A percentile compares a stretch with the other conserved stretches of the same genome.
These are phyloP conservation scores for Etheostoma cragini DNA, from an alignment of 2,113 vertebrate genomes.

Conservation along the genomic window DNA sequence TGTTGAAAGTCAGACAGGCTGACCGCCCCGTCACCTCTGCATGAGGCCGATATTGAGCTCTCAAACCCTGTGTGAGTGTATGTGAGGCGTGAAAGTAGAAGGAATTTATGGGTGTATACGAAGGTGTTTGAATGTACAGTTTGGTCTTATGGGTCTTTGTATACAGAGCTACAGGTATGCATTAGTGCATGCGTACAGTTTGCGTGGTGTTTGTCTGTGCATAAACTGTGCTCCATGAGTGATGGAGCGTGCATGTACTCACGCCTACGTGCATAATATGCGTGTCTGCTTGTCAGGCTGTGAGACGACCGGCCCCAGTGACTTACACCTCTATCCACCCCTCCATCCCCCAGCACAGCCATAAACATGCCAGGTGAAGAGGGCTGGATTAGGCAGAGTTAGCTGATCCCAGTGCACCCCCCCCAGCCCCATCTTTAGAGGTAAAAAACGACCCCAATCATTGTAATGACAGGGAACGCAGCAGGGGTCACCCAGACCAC, in stretches of 20 bases:
- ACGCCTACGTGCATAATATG: slow-evolving; percentile 36
- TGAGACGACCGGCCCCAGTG: slow-evolving; percentile 64
- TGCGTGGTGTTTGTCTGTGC: slow-evolving; percentile 20
- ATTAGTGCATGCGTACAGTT: not conserved
- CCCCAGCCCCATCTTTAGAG: slow-evolving; percentile 69
- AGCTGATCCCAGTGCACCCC: slow-evolving; percentile 45
- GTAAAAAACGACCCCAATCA: slow-evolving; percentile 75
- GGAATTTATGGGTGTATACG: slow-evolving; percentile 19
- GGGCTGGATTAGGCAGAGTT: slow-evolving; percentile 60
- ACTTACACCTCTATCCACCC: slow-evolving; percentile 7
- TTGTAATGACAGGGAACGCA: slow-evolving; percentile 71
- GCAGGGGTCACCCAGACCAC: slow-evolving; percentile 66
- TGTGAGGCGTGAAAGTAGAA: slow-evolving; percentile 18
- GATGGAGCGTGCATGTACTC: slow-evolving; percentile 40
- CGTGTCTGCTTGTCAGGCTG: slow-evolving; percentile 61
- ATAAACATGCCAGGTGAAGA: slow-evolving; percentile 76
- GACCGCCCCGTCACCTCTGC: slow-evolving; percentile 90
- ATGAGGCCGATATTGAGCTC: slow-evolving; percentile 85
- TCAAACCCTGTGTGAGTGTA: slow-evolving; percentile 38
- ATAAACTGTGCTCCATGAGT: no score
- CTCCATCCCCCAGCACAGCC: slow-evolving; percentile 48
- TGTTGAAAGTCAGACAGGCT: slow-evolving; percentile 91
- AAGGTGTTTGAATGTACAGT: slow-evolving; percentile 22
- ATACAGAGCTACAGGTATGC: slow-evolving; percentile 24
- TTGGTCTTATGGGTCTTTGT: not conserved